Evolutionary conservation across 1,140 invertebrate species (phyloP).

Genomic region (Platyscapa corneri): DNA sequence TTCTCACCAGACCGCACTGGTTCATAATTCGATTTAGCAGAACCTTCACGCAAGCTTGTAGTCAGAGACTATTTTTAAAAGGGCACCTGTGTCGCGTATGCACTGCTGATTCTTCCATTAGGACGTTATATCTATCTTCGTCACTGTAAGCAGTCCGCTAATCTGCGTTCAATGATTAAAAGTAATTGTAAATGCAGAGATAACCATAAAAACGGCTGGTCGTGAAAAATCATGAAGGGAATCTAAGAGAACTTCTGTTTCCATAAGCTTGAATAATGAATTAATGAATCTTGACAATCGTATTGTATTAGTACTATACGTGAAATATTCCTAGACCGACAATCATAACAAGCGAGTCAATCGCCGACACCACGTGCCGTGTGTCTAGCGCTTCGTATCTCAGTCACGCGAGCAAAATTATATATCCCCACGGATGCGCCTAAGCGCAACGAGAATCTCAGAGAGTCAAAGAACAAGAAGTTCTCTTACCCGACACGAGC

Average conservation of each 20-base stretch:
- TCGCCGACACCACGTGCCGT: not conserved
- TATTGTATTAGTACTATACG: too few species aligned
- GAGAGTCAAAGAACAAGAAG: not conserved
- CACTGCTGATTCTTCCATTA: not conserved
- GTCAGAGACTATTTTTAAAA: not conserved
- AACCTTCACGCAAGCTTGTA: too few species aligned
- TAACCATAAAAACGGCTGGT: too few species aligned
- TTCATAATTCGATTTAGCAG: not conserved
- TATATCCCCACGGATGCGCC: not conserved
- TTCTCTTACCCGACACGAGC: not conserved
- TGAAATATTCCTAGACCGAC: not conserved
- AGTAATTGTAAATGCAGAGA: too few species aligned
- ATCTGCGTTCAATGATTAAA: too few species aligned
- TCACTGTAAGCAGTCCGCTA: too few species aligned
- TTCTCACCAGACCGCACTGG: not conserved
- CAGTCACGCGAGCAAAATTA: slow-evolving; percentile 56
- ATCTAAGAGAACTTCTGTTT: too few species aligned
- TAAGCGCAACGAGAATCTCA: not conserved
- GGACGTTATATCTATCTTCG: not conserved
- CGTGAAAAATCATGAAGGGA: too few species aligned
- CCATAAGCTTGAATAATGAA: too few species aligned
- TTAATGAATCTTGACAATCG: too few species aligned
- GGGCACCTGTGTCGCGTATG: not conserved
- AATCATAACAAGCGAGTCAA: not conserved
- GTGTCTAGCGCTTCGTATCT: slow-evolving; percentile 3